Conservation (phyloP, 2,797 vertebrate species). For the Arrhamphus sclerolepis region DNA sequence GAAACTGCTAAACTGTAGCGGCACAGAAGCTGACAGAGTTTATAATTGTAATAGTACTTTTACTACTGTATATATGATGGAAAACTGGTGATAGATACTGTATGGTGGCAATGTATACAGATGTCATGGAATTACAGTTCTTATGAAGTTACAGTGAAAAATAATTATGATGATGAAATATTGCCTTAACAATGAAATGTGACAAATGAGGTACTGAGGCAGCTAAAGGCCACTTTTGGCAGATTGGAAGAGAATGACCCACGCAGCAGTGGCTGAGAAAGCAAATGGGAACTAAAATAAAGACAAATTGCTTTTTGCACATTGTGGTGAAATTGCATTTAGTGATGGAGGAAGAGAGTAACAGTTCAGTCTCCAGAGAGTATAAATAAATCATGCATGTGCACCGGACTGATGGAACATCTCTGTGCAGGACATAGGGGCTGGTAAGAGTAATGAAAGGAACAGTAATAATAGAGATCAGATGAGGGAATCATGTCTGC, state of each 20-base stretch:
- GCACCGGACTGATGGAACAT: conserved; percentile 59
- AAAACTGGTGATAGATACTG: no score
- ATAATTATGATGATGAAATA: conserved; percentile 27
- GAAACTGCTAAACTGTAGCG: no score
- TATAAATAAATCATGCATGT: conserved; percentile 77
- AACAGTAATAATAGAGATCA: conserved; percentile 29
- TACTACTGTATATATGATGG: no score
- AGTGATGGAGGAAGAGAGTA: conserved; percentile 72
- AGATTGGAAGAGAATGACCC: conserved; percentile 66
- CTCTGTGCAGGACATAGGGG: conserved; percentile 34
- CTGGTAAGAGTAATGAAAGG: conserved; percentile 31
- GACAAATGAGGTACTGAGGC: conserved; percentile 69
- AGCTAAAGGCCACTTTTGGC: conserved; percentile 64
- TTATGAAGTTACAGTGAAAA: conserved; percentile 22
- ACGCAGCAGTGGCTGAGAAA: conserved; percentile 49
- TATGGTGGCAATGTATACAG: no score
- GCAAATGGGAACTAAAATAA: conserved; percentile 79
- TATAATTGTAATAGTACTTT: no score
- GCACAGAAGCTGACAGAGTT: no score
- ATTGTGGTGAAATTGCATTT: conserved; percentile 79
- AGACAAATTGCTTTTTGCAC: conserved; percentile 74
- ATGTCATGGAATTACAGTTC: conserved; percentile 4
- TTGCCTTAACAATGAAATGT: conserved; percentile 47
- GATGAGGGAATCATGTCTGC: conserved; percentile 14
- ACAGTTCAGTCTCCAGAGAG: conserved; percentile 72